These are phyloP conservation scores for Corydoras maculifer DNA, from an alignment of 2,113 vertebrate genomes.

Conservation along the genomic window DNA sequence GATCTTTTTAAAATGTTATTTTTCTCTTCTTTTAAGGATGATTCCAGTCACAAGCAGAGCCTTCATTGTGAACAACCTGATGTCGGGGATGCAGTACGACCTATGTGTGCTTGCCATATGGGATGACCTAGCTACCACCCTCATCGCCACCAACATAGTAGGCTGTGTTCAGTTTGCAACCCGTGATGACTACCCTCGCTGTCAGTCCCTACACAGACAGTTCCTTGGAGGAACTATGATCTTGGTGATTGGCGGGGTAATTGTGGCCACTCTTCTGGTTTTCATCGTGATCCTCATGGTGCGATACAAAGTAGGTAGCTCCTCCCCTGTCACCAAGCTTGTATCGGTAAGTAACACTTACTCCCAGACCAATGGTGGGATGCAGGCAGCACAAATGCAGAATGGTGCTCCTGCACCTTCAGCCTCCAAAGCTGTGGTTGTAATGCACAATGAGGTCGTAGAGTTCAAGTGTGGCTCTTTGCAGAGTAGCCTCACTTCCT, in stretches of 20 bases:
- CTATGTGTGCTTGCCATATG: constrained; percentile 94
- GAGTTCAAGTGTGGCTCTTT: constrained; percentile 84
- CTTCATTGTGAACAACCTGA: constrained; percentile 91
- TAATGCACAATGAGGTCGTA: constrained; percentile 83
- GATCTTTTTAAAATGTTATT: constrained; percentile 1
- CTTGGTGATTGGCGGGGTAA: constrained; percentile 90
- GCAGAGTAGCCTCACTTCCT: constrained; percentile 84
- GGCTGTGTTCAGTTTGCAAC: constrained; percentile 92
- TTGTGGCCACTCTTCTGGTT: constrained; percentile 88
- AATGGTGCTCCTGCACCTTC: constrained; percentile 48
- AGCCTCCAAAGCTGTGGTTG: constrained; percentile 72
- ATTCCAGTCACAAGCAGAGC: constrained; percentile 88
- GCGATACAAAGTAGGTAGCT: constrained; percentile 82
- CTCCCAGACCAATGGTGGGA: constrained; percentile 86
- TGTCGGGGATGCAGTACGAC: constrained; percentile 90
- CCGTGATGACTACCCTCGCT: constrained; percentile 86
- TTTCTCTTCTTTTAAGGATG: constrained; percentile 73
- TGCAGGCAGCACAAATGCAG: constrained; percentile 65
- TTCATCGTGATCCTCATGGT: constrained; percentile 97
- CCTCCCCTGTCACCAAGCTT: constrained; percentile 75
- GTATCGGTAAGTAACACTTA: constrained; percentile 82
- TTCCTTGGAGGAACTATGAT: constrained; percentile 96
- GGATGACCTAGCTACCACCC: constrained; percentile 90
- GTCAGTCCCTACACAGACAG: constrained; percentile 88
- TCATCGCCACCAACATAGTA: constrained; percentile 93